phyloP scores from a whole-genome alignment of 2,797 vertebrate genomes.

The Merluccius polli region DNA sequence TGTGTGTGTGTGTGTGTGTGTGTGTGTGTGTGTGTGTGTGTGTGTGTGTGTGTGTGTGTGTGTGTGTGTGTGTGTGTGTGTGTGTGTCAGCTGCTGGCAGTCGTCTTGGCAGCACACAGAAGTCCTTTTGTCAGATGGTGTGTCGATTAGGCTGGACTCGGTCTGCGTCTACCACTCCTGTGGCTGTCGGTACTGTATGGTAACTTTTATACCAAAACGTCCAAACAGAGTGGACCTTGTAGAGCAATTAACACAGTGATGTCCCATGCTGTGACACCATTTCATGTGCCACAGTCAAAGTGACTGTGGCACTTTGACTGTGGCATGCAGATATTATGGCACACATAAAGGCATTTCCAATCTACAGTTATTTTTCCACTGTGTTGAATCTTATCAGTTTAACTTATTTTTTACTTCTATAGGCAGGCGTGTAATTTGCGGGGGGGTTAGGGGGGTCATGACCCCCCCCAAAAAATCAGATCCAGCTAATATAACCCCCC shows the following conservation, averaged over 20 bases:
- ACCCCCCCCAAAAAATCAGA: too few relatives aligned
- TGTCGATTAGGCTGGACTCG: conserved; percentile 59
- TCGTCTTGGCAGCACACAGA: conserved; percentile 66
- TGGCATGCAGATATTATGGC: background rate
- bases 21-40: conserved; percentile 45
- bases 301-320: background rate
- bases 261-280: background rate
- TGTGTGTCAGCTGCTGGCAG: conserved; percentile 70
- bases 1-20: conserved; percentile 20
- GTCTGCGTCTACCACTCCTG: conserved; percentile 40
- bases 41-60: conserved; percentile 27
- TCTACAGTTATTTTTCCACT: too few relatives aligned
- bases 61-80: conserved; percentile 25
- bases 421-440: too few relatives aligned
- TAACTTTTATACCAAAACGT: conserved; percentile 23
- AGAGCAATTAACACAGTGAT: background rate
- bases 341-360: too few relatives aligned
- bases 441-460: too few relatives aligned
- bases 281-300: too few relatives aligned
- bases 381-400: too few relatives aligned
- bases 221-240: conserved; percentile 11
- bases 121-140: conserved; percentile 59
- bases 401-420: too few relatives aligned
- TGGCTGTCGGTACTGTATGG: conserved; percentile 19
- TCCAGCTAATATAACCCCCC: too few relatives aligned